Conservation (phyloP, 2,113 vertebrate genomes). For the Pholis gunnellus region DNA sequence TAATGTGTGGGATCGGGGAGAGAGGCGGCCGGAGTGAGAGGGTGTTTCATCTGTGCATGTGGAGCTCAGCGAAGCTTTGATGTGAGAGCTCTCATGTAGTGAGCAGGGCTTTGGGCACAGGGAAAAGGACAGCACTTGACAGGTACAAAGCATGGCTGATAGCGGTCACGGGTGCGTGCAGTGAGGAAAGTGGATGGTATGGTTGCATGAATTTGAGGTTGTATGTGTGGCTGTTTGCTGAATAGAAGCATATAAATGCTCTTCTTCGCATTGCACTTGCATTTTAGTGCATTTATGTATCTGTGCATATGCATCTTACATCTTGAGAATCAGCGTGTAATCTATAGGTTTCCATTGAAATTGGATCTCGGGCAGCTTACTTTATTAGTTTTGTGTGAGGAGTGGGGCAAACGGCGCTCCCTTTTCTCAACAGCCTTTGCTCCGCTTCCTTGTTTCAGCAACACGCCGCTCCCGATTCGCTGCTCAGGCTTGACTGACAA, state of each 20-base stretch:
- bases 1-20: conserved; percentile 79
- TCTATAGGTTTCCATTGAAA: conserved; percentile 44
- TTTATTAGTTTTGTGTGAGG: conserved; percentile 56
- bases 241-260: conserved; percentile 46
- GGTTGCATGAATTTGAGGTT: conserved; percentile 66
- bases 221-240: conserved; percentile 43
- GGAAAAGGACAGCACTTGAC: conserved; percentile 84
- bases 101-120: conserved; percentile 79
- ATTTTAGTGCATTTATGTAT: conserved; percentile 47
- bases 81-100: conserved; percentile 82
- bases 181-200: conserved; percentile 66
- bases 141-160: conserved; percentile 85
- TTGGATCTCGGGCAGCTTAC: conserved; percentile 30
- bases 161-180: conserved; percentile 77
- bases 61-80: conserved; percentile 83
- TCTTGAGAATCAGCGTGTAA: conserved; percentile 24
- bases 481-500: conserved; percentile 68
- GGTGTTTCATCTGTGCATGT: conserved; percentile 83
- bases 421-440: conserved; percentile 65
- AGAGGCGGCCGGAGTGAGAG: conserved; percentile 75
- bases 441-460: conserved; percentile 72
- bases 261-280: conserved; percentile 27
- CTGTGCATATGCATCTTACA: conserved; percentile 1
- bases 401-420: conserved; percentile 46
- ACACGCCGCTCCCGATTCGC: conserved; percentile 66